Percentiles rank a stretch among this genome's conserved stretches.
Conservation (phyloP, 1,140 invertebrate genomes). For the Nebria ingens region DNA sequence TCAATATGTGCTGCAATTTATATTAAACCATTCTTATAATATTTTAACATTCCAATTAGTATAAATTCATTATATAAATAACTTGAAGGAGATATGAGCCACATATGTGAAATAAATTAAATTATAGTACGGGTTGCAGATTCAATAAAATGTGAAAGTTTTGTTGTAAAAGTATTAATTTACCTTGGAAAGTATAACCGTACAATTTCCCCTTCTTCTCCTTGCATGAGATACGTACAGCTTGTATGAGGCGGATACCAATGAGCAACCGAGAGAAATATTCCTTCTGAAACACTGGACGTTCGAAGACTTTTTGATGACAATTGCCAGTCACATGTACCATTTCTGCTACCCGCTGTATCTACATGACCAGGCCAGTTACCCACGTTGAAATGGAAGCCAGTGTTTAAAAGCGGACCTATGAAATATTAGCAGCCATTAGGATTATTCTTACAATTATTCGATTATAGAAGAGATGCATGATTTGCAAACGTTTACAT, state of each 20-base stretch:
- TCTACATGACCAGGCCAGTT: constrained; percentile 87
- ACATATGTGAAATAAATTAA: too few species aligned
- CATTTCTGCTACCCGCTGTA: constrained; percentile 70
- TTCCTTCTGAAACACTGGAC: constrained; percentile 68
- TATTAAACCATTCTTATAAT: too few species aligned
- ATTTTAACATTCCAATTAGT: too few species aligned
- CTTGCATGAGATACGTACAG: constrained; percentile 81
- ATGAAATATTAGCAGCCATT: too few species aligned
- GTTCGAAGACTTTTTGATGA: constrained; percentile 66
- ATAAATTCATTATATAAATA: too few species aligned
- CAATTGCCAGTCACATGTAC: constrained; percentile 76
- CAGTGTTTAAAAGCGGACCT: constrained; percentile 79
- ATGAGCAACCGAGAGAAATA: constrained; percentile 80
- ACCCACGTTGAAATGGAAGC: constrained; percentile 87
- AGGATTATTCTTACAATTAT: too few species aligned
- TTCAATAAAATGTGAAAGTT: too few species aligned
- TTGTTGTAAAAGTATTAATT: background rate
- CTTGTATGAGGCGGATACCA: constrained; percentile 88
- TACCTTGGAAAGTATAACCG: constrained; percentile 77
- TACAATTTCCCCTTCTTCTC: constrained; percentile 71
- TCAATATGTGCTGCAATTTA: too few species aligned
- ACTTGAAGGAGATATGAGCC: too few species aligned
- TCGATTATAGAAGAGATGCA: background rate
- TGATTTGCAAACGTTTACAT: too few species aligned
- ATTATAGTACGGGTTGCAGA: too few species aligned